A percentile compares a stretch with the other conserved stretches of the same genome.
Evolutionary conservation across 2,113 vertebrate genomes (phyloP).

Genomic region (Pyxicephalus adspersus): DNA sequence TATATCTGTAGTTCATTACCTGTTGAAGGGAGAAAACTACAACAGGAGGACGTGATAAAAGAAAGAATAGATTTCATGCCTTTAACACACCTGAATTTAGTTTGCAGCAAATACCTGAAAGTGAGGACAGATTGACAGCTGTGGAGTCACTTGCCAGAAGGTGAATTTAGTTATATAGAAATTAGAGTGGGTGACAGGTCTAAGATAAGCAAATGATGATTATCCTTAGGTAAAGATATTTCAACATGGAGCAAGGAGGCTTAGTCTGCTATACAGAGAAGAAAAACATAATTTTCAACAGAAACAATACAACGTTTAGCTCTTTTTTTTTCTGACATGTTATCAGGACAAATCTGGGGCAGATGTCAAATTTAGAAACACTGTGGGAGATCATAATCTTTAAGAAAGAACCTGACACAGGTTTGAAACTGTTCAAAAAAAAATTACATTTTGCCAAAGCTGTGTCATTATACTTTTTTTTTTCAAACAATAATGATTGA

Average conservation of each 20-base stretch:
- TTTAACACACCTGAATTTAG: slow-evolving; percentile 72
- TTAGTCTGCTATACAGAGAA: slow-evolving; percentile 68
- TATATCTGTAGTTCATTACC: too few relatives aligned
- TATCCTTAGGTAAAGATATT: slow-evolving; percentile 79
- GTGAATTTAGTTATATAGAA: slow-evolving; percentile 79
- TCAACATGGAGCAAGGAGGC: slow-evolving; percentile 76
- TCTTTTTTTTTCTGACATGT: slow-evolving; percentile 69
- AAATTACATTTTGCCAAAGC: not conserved
- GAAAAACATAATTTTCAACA: slow-evolving; percentile 67
- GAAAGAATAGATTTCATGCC: slow-evolving; percentile 53
- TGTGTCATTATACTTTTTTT: not conserved
- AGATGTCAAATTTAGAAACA: slow-evolving; percentile 72
- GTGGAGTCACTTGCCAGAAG: slow-evolving; percentile 76
- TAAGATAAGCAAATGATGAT: slow-evolving; percentile 76
- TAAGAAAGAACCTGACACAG: slow-evolving; percentile 65
- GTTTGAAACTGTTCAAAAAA: slow-evolving; percentile 57
- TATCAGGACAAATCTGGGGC: slow-evolving; percentile 72
- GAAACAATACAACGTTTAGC: slow-evolving; percentile 55
- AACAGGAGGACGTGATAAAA: slow-evolving; percentile 2
- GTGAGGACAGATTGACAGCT: slow-evolving; percentile 82
- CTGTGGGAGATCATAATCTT: slow-evolving; percentile 70
- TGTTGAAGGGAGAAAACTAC: not conserved
- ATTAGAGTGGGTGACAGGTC: slow-evolving; percentile 77
- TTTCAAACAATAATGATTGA: too few relatives aligned
- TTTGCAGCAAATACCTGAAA: slow-evolving; percentile 71